Percentiles rank a stretch among this genome's conserved stretches.
Conservation (phyloP, 2,797 vertebrate species). For the Hephaestus fuliginosus region DNA sequence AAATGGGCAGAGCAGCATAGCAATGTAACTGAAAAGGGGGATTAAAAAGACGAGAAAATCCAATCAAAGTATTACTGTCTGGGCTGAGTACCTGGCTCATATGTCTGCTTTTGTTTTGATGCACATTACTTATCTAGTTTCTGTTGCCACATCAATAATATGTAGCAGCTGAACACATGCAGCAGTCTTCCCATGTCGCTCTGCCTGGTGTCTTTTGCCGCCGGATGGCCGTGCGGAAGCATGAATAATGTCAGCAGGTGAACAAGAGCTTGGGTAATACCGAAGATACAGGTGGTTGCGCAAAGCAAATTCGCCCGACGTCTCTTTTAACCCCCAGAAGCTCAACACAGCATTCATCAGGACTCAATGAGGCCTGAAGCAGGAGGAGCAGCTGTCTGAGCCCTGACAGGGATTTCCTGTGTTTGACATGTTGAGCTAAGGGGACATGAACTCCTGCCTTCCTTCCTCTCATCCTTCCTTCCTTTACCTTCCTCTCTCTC, state of each 20-base stretch:
- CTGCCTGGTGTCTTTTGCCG: background rate
- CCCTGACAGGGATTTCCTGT: slow-evolving; percentile 57
- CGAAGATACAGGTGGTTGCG: slow-evolving; percentile 29
- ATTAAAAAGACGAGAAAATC: slow-evolving; percentile 1
- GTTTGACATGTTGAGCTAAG: slow-evolving; percentile 50
- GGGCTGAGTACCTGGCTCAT: background rate
- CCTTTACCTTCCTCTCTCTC: background rate
- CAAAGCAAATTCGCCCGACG: slow-evolving; percentile 34
- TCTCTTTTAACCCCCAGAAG: slow-evolving; percentile 48
- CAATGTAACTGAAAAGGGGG: slow-evolving; percentile 8
- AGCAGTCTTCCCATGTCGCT: background rate
- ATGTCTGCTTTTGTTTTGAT: background rate
- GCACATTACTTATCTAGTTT: background rate
- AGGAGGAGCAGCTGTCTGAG: slow-evolving; percentile 59
- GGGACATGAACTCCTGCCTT: slow-evolving; percentile 32
- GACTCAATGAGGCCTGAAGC: slow-evolving; percentile 65
- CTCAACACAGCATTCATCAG: slow-evolving; percentile 40
- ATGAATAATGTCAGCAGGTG: slow-evolving; percentile 23
- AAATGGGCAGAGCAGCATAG: slow-evolving; percentile 11
- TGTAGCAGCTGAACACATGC: background rate
- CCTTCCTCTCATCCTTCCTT: background rate
- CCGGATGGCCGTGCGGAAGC: background rate
- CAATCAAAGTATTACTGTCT: slow-evolving; percentile 11
- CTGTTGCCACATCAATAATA: background rate
- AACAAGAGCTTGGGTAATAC: background rate